A percentile compares a stretch with the other conserved stretches of the same genome.
These are phyloP conservation scores for Pogonocichla stellata DNA, from an alignment of 2,113 vertebrate species.

Conservation along the genomic window DNA sequence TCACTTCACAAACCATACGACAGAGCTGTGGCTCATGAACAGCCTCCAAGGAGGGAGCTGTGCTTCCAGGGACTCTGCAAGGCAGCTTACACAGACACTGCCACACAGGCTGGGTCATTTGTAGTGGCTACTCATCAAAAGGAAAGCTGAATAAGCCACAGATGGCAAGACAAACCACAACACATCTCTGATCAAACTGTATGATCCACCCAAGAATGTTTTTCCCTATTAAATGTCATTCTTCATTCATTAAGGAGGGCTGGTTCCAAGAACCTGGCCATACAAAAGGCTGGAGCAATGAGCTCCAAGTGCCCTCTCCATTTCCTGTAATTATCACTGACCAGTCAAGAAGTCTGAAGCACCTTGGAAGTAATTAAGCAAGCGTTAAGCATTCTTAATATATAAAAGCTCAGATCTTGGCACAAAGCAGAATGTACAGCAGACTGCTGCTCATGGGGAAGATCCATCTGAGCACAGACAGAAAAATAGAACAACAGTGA, in stretches of 20 bases:
- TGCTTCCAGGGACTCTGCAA: background rate
- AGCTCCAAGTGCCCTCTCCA: background rate
- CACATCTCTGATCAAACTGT: background rate
- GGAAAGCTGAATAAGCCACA: conserved; percentile 18
- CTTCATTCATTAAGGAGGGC: background rate
- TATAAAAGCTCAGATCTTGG: background rate
- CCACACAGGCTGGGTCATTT: background rate
- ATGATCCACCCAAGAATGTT: background rate
- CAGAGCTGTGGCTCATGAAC: conserved; percentile 5
- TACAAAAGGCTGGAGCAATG: background rate
- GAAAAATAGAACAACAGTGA: background rate
- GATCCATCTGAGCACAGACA: background rate
- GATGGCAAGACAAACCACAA: conserved; percentile 8
- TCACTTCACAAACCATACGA: conserved; percentile 47
- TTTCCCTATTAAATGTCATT: background rate
- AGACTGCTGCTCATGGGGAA: background rate
- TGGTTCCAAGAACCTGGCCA: background rate
- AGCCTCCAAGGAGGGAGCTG: background rate
- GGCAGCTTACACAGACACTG: background rate
- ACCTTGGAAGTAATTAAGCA: background rate
- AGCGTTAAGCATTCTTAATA: background rate
- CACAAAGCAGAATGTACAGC: background rate
- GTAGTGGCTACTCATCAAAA: conserved; percentile 29
- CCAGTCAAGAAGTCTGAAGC: background rate
- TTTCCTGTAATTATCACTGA: background rate